These are phyloP conservation scores for Marisa cornuarietis DNA, from an alignment of 1,140 invertebrate genomes.

Conservation along the genomic window DNA sequence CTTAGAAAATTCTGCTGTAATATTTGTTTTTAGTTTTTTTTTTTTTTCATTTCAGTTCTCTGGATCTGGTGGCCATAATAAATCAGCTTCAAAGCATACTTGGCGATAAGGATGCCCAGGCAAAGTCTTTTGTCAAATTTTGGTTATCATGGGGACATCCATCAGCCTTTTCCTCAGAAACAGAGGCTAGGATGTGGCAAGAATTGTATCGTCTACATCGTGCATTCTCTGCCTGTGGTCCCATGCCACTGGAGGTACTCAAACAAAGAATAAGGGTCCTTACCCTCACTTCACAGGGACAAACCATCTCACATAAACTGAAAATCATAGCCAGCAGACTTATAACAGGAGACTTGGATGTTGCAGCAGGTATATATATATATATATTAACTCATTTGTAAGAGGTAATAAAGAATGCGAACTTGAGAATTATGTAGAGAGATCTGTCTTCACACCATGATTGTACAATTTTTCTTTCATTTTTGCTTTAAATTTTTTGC, in stretches of 20 bases:
- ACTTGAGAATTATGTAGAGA: too few relatives aligned
- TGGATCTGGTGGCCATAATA: constrained; percentile 17
- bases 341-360: constrained; percentile 18
- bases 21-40: background rate
- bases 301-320: background rate
- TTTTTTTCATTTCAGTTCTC: constrained; percentile 24
- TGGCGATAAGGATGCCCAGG: constrained; percentile 32
- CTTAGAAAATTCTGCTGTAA: background rate
- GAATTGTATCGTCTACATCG: background rate
- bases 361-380: constrained; percentile 20
- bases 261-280: constrained; percentile 30
- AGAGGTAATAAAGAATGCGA: too few relatives aligned
- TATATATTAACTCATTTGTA: too few relatives aligned
- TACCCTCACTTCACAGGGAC: background rate
- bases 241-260: constrained; percentile 13
- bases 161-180: constrained; percentile 35
- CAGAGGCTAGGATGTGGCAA: constrained; percentile 26
- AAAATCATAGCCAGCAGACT: background rate
- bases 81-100: constrained; percentile 34
- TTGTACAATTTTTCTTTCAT: too few relatives aligned
- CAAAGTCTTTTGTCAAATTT: constrained; percentile 41
- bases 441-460: too few relatives aligned
- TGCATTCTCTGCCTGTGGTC: constrained; percentile 8
- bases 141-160: constrained; percentile 51
- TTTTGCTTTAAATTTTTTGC: too few relatives aligned